These are phyloP conservation scores for Amiota communis DNA, from an alignment of 2,888 invertebrate species.

Conservation along the genomic window DNA sequence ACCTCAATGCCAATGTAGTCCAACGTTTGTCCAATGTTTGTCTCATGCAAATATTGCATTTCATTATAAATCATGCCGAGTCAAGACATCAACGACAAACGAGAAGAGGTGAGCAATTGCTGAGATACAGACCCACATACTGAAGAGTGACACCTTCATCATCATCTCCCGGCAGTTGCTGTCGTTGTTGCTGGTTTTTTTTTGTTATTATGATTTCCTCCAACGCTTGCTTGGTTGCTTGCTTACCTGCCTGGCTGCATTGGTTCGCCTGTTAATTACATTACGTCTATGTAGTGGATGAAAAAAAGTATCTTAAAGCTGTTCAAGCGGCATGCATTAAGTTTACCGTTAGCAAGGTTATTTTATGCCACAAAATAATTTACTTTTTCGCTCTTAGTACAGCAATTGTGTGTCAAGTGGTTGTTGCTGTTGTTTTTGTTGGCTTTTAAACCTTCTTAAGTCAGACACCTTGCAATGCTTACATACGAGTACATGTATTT, in stretches of 20 bases:
- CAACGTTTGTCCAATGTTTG: background rate
- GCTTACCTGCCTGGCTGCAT: no score
- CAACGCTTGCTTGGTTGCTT: no score
- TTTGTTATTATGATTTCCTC: no score
- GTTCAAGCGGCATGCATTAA: constrained; percentile 6
- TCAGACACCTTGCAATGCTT: constrained; percentile 8
- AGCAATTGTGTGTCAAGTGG: constrained; percentile 15
- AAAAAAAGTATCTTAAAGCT: no score
- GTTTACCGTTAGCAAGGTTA: constrained; percentile 27
- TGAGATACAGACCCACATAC: background rate
- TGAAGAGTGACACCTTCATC: background rate
- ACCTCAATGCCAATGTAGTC: no score
- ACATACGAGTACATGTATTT: no score
- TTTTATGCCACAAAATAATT: background rate
- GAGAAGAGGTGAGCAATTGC: background rate
- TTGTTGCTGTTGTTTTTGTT: background rate
- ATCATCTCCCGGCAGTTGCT: no score
- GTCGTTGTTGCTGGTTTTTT: no score
- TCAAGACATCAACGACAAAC: background rate
- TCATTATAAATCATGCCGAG: constrained; percentile 21
- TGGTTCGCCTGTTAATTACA: no score
- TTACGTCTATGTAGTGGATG: no score
- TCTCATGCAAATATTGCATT: constrained; percentile 28
- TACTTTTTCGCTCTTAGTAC: constrained; percentile 4
- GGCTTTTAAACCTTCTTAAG: constrained; percentile 54